Conservation (phyloP, 2,113 vertebrate species). For the Petrocephalus zakoni region DNA sequence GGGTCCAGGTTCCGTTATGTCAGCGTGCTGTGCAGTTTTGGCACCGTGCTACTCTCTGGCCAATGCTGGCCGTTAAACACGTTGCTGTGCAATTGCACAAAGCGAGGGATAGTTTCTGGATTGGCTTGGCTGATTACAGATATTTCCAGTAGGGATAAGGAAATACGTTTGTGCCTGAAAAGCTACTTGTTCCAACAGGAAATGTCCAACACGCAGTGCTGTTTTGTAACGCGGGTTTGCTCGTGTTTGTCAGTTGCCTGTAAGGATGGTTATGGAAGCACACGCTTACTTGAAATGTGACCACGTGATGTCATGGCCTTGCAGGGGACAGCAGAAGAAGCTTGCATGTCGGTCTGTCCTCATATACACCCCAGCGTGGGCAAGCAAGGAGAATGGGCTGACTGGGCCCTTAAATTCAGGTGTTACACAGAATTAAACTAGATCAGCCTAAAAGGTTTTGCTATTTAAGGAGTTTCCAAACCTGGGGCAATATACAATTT, state of each 20-base stretch:
- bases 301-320: not conserved
- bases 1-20: slow-evolving; percentile 20
- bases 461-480: slow-evolving; percentile 5
- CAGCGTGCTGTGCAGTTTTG: slow-evolving; percentile 19
- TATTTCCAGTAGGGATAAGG: not conserved
- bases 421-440: not conserved
- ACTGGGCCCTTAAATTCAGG: not conserved
- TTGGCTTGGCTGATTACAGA: not conserved
- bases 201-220: not conserved
- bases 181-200: not conserved
- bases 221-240: not conserved
- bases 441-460: not conserved
- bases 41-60: not conserved
- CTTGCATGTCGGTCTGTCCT: not conserved
- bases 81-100: not conserved
- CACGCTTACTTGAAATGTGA: not conserved
- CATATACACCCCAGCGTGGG: not conserved
- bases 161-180: not conserved
- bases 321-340: not conserved
- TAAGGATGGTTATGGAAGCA: not conserved
- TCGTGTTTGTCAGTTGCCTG: not conserved
- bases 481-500: not conserved
- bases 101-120: not conserved
- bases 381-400: not conserved
- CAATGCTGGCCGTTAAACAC: not conserved